phyloP scores from a whole-genome alignment of 2,113 vertebrate species.

The Microtus oregoni region DNA sequence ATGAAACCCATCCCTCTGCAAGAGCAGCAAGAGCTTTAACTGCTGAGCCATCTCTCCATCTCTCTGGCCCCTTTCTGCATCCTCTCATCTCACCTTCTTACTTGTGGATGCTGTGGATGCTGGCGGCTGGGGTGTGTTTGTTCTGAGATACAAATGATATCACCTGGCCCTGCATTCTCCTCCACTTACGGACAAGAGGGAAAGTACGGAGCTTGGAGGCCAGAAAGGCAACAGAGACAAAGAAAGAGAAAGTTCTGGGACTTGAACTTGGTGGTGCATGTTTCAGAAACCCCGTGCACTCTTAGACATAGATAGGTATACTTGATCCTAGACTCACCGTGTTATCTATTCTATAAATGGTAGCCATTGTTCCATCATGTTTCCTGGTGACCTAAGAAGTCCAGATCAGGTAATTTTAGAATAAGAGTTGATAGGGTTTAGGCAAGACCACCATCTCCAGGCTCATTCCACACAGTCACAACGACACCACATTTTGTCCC shows the following conservation, averaged over 20 bases:
- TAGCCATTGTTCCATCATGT: neutral
- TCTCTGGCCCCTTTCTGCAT: neutral
- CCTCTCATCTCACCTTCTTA: neutral
- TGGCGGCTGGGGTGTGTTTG: neutral
- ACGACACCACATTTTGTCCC: accelerated
- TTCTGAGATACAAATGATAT: neutral
- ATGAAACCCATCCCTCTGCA: neutral
- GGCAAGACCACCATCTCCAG: neutral
- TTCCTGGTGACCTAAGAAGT: neutral
- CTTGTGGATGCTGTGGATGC: neutral
- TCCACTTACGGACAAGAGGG: neutral
- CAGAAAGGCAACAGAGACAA: neutral
- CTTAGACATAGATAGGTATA: neutral
- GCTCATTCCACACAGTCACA: neutral
- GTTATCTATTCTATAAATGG: neutral
- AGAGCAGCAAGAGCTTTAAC: neutral
- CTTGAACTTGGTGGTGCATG: neutral
- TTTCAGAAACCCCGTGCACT: constrained; percentile 13
- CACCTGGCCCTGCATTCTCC: neutral
- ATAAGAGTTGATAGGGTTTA: neutral
- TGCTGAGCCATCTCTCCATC: neutral
- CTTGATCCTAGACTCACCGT: neutral
- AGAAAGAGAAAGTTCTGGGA: neutral
- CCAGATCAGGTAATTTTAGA: neutral
- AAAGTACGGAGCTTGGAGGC: neutral